A percentile compares a stretch with the other conserved stretches of the same genome.
Conservation (phyloP, 2,888 invertebrate species). For the Baronia brevicornis region DNA sequence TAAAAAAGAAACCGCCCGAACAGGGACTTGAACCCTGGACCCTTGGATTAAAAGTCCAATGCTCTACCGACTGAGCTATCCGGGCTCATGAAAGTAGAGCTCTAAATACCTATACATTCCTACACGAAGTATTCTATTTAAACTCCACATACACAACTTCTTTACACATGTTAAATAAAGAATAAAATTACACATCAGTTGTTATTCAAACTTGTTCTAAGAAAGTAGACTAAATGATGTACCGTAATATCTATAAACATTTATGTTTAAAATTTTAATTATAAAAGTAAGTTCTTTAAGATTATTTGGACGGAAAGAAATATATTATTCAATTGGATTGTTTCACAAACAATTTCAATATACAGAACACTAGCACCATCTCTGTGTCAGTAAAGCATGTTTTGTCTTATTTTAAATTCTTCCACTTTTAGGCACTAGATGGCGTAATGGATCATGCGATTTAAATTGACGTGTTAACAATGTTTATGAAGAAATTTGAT, state of each 20-base stretch:
- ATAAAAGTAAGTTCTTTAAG: too few species aligned
- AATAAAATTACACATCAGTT: too few species aligned
- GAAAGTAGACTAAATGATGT: too few species aligned
- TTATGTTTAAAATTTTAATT: too few species aligned
- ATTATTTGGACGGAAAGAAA: too few species aligned
- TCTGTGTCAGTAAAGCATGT: slow-evolving; percentile 11
- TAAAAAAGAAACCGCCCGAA: slow-evolving; percentile 55
- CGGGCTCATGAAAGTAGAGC: slow-evolving; percentile 32
- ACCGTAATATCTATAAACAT: too few species aligned
- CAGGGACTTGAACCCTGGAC: slow-evolving; percentile 77
- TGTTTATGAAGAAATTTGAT: slow-evolving; percentile 5
- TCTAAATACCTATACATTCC: slow-evolving; percentile 34
- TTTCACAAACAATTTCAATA: background rate
- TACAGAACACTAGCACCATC: slow-evolving; percentile 20
- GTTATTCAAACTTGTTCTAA: too few species aligned
- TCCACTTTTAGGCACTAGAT: slow-evolving; percentile 50
- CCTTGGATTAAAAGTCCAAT: slow-evolving; percentile 77
- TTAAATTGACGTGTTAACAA: slow-evolving; percentile 1
- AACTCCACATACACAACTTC: too few species aligned
- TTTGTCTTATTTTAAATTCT: slow-evolving; percentile 9
- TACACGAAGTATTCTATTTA: too few species aligned
- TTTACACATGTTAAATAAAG: too few species aligned
- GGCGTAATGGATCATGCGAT: slow-evolving; percentile 34
- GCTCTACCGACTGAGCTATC: slow-evolving; percentile 77
- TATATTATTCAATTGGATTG: background rate